These are phyloP conservation scores for Gandaritis pyraliata DNA, from an alignment of 2,888 invertebrate genomes.

Conservation along the genomic window DNA sequence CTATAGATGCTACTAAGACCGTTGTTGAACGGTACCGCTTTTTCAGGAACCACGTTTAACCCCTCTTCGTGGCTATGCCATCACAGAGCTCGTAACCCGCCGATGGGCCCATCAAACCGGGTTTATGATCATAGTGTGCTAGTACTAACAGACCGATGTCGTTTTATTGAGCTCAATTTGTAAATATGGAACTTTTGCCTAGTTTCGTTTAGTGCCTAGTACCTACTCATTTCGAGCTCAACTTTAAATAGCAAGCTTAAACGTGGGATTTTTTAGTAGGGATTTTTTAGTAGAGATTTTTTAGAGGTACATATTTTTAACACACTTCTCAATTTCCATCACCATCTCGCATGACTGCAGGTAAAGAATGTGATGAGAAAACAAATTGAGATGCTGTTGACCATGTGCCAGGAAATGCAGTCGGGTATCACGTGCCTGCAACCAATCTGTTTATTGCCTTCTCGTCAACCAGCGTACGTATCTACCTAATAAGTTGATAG, in stretches of 20 bases:
- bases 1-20: no score
- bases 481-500: no score
- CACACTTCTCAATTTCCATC: background rate
- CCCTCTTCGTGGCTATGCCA: conserved; percentile 17
- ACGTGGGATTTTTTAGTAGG: no score
- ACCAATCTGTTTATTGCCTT: conserved; percentile 15
- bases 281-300: no score
- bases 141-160: conserved; percentile 23
- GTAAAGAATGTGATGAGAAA: conserved; percentile 7
- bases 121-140: conserved; percentile 38
- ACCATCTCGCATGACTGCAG: background rate
- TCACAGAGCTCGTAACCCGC: conserved; percentile 37
- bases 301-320: no score
- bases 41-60: background rate
- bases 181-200: conserved; percentile 6
- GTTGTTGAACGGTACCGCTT: background rate
- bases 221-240: no score
- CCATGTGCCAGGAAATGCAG: conserved; percentile 16
- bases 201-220: background rate
- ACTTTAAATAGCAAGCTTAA: no score
- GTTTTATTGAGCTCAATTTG: conserved; percentile 10
- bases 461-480: background rate
- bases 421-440: conserved; percentile 1
- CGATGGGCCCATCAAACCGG: conserved; percentile 37
- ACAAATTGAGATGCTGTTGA: conserved; percentile 14